Evolutionary conservation across 2,113 vertebrate species (phyloP).

Genomic region (Myotis brandtii): DNA sequence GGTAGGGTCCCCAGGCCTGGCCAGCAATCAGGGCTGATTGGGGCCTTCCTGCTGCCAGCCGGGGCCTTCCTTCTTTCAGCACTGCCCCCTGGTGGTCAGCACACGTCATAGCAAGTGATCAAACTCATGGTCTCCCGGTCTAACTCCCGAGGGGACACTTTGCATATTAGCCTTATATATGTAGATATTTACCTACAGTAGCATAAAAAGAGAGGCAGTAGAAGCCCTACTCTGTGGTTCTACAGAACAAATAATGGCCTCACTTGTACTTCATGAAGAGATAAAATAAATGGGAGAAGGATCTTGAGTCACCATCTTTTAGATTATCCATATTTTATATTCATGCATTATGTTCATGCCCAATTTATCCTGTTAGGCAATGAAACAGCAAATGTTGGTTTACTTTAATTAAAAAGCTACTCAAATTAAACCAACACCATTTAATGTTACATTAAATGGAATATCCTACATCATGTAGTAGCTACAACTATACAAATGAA

Average conservation of each 20-base stretch:
- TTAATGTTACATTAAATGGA: slow-evolving; percentile 55
- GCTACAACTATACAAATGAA: not conserved
- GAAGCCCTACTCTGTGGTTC: not conserved
- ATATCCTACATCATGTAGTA: not conserved
- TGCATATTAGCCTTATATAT: too few species aligned
- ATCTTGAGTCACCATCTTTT: slow-evolving; percentile 31
- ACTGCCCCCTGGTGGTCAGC: too few species aligned
- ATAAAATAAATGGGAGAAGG: not conserved
- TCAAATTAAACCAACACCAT: slow-evolving; percentile 65
- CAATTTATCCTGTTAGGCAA: slow-evolving; percentile 40
- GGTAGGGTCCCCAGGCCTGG: too few species aligned
- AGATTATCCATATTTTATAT: slow-evolving; percentile 46
- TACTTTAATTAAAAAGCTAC: slow-evolving; percentile 72
- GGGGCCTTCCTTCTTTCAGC: too few species aligned
- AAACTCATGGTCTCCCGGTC: too few species aligned
- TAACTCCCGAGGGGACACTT: too few species aligned
- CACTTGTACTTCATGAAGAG: not conserved
- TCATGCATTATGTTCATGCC: not conserved
- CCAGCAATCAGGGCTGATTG: too few species aligned
- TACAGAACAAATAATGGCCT: not conserved
- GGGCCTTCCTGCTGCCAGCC: too few species aligned
- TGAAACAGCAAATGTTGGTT: slow-evolving; percentile 55
- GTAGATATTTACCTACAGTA: not conserved
- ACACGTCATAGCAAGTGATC: too few species aligned
- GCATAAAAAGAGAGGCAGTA: not conserved